A percentile compares a stretch with the other conserved stretches of the same genome.
These are phyloP conservation scores for Zelostemma sp. DNA, from an alignment of 1,140 invertebrate species.

Conservation along the genomic window DNA sequence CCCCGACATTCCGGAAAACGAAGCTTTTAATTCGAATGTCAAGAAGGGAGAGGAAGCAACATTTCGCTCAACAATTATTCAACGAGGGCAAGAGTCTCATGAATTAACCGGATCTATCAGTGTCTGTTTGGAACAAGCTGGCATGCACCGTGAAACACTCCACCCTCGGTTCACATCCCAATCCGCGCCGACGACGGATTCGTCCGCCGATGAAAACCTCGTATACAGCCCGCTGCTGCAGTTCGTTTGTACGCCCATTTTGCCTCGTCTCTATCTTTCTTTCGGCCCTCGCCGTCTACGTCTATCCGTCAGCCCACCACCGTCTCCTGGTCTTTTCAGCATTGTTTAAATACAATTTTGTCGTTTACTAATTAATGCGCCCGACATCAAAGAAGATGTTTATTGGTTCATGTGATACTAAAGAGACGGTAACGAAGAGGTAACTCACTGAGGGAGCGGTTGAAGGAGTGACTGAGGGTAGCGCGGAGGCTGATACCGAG, in stretches of 20 bases:
- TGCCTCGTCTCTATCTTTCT: conserved; percentile 34
- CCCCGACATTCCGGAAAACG: conserved; percentile 36
- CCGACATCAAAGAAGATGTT: conserved; percentile 72
- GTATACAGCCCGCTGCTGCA: conserved; percentile 21
- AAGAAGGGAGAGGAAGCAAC: conserved; percentile 39
- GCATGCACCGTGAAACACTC: conserved; percentile 18
- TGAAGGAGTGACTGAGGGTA: conserved; percentile 59
- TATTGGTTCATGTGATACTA: conserved; percentile 72
- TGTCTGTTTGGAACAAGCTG: conserved; percentile 35
- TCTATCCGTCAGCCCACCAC: conserved; percentile 14
- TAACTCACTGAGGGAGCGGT: conserved; percentile 65
- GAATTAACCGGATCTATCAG: conserved; percentile 64
- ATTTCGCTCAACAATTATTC: conserved; percentile 62
- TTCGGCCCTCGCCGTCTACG: not conserved
- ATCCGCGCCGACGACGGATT: not conserved
- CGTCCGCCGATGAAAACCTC: conserved; percentile 16
- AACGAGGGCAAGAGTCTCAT: conserved; percentile 54
- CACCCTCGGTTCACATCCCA: conserved; percentile 3
- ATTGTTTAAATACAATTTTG: conserved; percentile 73
- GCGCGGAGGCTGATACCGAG: conserved; percentile 7
- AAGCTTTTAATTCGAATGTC: conserved; percentile 59
- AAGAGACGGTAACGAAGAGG: conserved; percentile 71
- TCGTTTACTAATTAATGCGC: conserved; percentile 72
- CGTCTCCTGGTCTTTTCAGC: conserved; percentile 42
- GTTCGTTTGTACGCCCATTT: conserved; percentile 63